These are phyloP conservation scores for Halictus quadricinctus DNA, from an alignment of 2,888 invertebrate species.

Conservation along the genomic window DNA sequence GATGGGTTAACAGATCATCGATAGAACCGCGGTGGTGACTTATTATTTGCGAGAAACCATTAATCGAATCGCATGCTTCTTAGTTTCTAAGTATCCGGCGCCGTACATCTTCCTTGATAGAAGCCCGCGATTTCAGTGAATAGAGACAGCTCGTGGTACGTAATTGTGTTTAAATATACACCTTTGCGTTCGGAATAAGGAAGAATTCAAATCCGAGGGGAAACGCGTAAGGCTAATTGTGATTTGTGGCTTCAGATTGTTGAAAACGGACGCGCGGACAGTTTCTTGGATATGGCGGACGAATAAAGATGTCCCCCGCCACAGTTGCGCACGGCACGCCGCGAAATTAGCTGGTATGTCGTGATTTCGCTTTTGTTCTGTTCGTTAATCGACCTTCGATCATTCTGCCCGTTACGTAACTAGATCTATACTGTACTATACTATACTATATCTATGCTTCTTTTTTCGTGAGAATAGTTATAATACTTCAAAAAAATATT, in stretches of 20 bases:
- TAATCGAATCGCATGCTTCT: slow-evolving; percentile 30
- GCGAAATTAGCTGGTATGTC: background rate
- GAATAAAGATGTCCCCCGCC: slow-evolving; percentile 49
- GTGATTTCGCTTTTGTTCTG: background rate
- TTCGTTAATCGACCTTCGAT: background rate
- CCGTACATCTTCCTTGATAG: slow-evolving; percentile 59
- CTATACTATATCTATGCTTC: background rate
- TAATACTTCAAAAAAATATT: no score
- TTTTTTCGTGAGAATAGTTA: background rate
- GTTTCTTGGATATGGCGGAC: slow-evolving; percentile 60
- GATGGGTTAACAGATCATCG: slow-evolving; percentile 1
- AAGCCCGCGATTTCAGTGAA: slow-evolving; percentile 60
- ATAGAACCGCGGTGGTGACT: slow-evolving; percentile 6
- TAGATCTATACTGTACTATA: background rate
- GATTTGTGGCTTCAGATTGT: slow-evolving; percentile 67
- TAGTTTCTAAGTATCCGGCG: slow-evolving; percentile 43
- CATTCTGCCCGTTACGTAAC: background rate
- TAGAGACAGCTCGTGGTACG: slow-evolving; percentile 62
- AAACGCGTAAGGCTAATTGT: slow-evolving; percentile 61
- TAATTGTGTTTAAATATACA: slow-evolving; percentile 69
- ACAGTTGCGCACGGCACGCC: slow-evolving; percentile 48
- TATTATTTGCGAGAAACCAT: slow-evolving; percentile 34
- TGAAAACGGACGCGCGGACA: slow-evolving; percentile 59
- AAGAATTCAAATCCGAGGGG: slow-evolving; percentile 57
- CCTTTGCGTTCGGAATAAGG: slow-evolving; percentile 47